A percentile compares a stretch with the other conserved stretches of the same genome.
phyloP scores from a whole-genome alignment of 1,140 invertebrate genomes.

The Homalodisca vitripennis region DNA sequence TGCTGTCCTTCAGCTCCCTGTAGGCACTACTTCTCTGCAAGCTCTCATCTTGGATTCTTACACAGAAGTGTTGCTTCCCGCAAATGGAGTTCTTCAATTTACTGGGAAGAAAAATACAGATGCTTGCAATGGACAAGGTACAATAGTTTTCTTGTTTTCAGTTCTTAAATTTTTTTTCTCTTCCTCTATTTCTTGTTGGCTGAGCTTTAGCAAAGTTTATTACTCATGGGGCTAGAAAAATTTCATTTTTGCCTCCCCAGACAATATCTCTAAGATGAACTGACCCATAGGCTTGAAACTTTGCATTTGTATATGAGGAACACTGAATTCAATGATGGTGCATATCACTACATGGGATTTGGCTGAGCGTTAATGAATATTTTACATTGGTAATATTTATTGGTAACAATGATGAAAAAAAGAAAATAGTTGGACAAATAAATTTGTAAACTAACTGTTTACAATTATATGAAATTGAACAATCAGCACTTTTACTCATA shows the following conservation, averaged over 20 bases:
- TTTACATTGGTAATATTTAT: no score
- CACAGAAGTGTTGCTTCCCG: conserved; percentile 32
- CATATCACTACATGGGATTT: no score
- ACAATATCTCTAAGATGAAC: conserved; percentile 20
- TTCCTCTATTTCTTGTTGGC: not conserved
- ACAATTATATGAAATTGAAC: no score
- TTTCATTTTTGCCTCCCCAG: not conserved
- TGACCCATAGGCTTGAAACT: no score
- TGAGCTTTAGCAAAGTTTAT: not conserved
- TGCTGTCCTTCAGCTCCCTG: conserved; percentile 28
- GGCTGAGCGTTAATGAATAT: no score
- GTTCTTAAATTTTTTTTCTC: no score
- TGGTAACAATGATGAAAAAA: no score
- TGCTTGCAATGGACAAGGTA: not conserved
- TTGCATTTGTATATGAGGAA: not conserved
- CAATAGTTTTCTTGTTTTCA: no score
- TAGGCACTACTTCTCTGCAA: conserved; percentile 19
- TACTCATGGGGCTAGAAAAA: not conserved
- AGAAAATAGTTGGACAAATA: no score
- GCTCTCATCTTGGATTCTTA: conserved; percentile 31
- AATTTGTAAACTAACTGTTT: no score
- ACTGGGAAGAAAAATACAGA: not conserved
- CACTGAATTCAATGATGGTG: not conserved
- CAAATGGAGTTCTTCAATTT: not conserved
- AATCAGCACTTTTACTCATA: no score